Conservation (phyloP, 1,140 invertebrate species). For the Asobara japonica region DNA sequence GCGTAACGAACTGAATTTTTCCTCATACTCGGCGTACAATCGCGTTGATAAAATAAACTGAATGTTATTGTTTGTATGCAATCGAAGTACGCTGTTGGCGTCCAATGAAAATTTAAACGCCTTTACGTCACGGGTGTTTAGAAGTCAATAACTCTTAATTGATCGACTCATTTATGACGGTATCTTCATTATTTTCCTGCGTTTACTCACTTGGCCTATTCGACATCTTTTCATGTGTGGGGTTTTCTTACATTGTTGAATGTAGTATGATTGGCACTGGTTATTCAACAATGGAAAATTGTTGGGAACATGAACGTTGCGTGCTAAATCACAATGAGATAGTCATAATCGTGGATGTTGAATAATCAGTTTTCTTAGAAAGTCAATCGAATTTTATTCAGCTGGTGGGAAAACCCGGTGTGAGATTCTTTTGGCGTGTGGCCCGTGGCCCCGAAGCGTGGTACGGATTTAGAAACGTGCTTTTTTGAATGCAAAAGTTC, state of each 20-base stretch:
- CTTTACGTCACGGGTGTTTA: not conserved
- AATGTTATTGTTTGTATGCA: not conserved
- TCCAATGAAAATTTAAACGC: not conserved
- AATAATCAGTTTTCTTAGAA: constrained; percentile 2
- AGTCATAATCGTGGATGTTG: not conserved
- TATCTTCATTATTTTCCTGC: not conserved
- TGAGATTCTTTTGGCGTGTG: constrained; percentile 16
- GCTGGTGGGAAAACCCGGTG: not conserved
- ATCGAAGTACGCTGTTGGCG: not conserved
- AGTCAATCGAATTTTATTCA: not conserved
- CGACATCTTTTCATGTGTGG: not conserved
- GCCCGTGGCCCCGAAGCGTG: not conserved
- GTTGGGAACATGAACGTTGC: constrained; percentile 10
- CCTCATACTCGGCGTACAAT: too few species aligned
- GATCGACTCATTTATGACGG: not conserved
- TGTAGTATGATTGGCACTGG: not conserved
- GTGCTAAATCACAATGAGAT: constrained; percentile 14
- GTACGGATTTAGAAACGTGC: constrained; percentile 36
- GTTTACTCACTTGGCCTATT: not conserved
- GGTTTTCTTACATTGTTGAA: not conserved
- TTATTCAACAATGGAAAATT: constrained; percentile 11
- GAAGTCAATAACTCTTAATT: not conserved
- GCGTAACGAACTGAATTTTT: too few species aligned
- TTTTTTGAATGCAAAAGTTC: not conserved
- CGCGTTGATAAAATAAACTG: not conserved